A percentile compares a stretch with the other conserved stretches of the same genome.
These are phyloP conservation scores for Aramus guarauna DNA, from an alignment of 2,113 vertebrate genomes.

Conservation along the genomic window DNA sequence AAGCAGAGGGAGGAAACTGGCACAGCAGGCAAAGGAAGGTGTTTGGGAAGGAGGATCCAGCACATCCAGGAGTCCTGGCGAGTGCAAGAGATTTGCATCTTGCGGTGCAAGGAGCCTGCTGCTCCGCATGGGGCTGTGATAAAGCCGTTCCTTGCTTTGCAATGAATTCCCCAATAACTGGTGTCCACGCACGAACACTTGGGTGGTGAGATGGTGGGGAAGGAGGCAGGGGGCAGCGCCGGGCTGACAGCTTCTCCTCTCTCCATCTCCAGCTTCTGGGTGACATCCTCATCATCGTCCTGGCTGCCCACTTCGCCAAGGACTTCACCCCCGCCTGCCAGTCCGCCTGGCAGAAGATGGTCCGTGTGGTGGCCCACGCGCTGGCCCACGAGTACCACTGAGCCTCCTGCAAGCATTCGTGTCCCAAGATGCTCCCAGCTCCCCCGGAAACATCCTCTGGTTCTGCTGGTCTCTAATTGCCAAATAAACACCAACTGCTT, in stretches of 20 bases:
- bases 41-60: background rate
- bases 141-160: background rate
- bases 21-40: background rate
- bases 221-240: fast-evolving
- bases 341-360: conserved; percentile 78
- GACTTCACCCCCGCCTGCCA: conserved; percentile 65
- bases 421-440: background rate
- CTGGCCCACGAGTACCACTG: conserved; percentile 80
- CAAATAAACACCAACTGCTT: conserved; percentile 4
- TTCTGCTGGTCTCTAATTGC: background rate
- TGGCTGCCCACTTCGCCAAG: conserved; percentile 52
- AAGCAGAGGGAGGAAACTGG: background rate
- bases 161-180: fast-evolving
- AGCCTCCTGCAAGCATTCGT: fast-evolving
- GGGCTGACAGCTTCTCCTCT: background rate
- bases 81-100: too few relatives aligned
- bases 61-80: background rate
- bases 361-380: conserved; percentile 73
- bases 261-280: conserved; percentile 73
- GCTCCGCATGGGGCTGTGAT: fast-evolving
- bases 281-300: conserved; percentile 72
- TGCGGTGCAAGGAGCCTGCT: background rate
- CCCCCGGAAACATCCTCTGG: fast-evolving
- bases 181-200: fast-evolving
- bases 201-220: fast-evolving